Evolutionary conservation across 2,888 invertebrate genomes (phyloP), one percentile per base, ranked within the genome.

Genomic region (Pterostichus madidus): DNA sequence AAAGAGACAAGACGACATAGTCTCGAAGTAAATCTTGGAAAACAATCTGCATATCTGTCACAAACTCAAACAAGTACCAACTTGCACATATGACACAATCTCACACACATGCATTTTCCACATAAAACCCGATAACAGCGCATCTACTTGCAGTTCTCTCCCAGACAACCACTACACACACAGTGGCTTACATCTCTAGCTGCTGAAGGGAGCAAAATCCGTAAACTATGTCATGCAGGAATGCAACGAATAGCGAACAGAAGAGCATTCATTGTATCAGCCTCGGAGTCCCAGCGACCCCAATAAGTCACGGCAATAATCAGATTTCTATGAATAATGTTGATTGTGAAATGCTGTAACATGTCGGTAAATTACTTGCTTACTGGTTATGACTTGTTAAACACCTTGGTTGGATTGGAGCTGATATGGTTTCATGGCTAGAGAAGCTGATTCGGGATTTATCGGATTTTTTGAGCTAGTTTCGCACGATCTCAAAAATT

Each of bases 221-320:
- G 78, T 79, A 61, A 79, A 79, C 64, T 61, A 49, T 79, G 78
- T 79, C 78, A 79, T n/a, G 61, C 39, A 17, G 78, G 78, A 79
- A 64, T 64, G 31, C 32, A 10, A 31, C 35, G 64, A 11, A 13
- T 49, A 49, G 49, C 49, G 64, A 32, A 64, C 64, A 64, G 64
- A 64, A 35, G 64, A 11, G 35, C 64, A 7, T 64, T 64, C 64
- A 7, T 64, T 64, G 64, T 64, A 49, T 49, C 49, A 49, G 49
- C 49, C 49, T 49, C 49, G n/a, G 10, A 49, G 49, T 49, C 49
- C 49, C 49, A 11, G 49, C 49, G 64, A 64, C 64, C 64, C 64
- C 31, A 64, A 73, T 73, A 15, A 73, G 44, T 73, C 73, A 44
- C 73, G 44, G 8, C 44, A 44, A 68, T 39, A 5, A 73, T 73